phyloP scores from a whole-genome alignment of 1,140 invertebrate genomes.

The Phthorimaea operculella region DNA sequence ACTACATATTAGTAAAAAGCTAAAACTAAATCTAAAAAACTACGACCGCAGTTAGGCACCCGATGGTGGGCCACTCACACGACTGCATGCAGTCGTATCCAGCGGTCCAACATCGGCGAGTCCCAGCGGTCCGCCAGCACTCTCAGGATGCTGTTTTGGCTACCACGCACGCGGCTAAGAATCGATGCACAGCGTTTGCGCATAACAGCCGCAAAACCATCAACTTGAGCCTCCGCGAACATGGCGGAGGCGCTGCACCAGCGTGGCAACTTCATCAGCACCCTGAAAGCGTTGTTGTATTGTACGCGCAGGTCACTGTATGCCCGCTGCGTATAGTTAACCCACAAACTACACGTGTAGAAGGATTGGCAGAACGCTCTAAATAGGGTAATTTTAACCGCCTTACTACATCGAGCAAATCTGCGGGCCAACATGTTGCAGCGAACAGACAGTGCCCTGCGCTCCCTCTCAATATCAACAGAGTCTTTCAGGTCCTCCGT shows the following conservation, averaged over 20 bases:
- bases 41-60: not conserved
- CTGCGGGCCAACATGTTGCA: slow-evolving; percentile 12
- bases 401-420: slow-evolving; percentile 4
- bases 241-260: slow-evolving; percentile 1
- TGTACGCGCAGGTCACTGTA: slow-evolving; percentile 10
- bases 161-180: slow-evolving; percentile 1
- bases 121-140: slow-evolving; percentile 5
- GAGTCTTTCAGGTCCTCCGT: slow-evolving; percentile 3
- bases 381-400: slow-evolving; percentile 7
- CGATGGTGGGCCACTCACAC: not conserved
- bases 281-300: slow-evolving; percentile 7
- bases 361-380: slow-evolving; percentile 9
- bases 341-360: slow-evolving; percentile 9
- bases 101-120: slow-evolving; percentile 6
- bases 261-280: not conserved
- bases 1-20: too few species aligned
- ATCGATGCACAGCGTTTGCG: slow-evolving; percentile 6
- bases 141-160: slow-evolving; percentile 6
- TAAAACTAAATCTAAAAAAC: too few species aligned
- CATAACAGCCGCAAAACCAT: slow-evolving; percentile 5
- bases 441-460: slow-evolving; percentile 9
- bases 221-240: not conserved
- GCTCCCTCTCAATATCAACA: slow-evolving; percentile 1
- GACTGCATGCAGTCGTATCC: slow-evolving; percentile 3
- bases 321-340: slow-evolving; percentile 5